A percentile compares a stretch with the other conserved stretches of the same genome.
Conservation (phyloP, 2,797 vertebrate species). For the Leptatherina wallacei region DNA sequence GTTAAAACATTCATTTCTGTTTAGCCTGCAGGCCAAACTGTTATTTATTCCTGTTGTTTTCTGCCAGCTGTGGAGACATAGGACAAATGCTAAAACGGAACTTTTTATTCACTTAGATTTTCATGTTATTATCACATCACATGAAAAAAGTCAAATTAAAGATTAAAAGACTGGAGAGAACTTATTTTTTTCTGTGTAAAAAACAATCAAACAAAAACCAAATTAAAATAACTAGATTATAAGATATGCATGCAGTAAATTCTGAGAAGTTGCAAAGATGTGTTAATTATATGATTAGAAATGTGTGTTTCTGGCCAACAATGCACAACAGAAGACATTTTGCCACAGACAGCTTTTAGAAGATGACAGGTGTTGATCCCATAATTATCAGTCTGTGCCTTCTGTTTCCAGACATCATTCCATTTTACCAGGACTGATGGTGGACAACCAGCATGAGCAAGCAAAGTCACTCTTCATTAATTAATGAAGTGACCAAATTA, state of each 20-base stretch:
- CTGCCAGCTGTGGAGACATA: conserved; percentile 63
- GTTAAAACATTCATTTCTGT: not conserved
- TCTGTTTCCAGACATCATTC: conserved; percentile 11
- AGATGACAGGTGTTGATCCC: conserved; percentile 18
- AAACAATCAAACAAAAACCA: not conserved
- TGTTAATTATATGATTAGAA: not conserved
- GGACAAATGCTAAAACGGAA: conserved; percentile 36
- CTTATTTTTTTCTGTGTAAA: not conserved
- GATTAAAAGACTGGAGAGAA: not conserved
- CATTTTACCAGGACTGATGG: not conserved
- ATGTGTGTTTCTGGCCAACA: not conserved
- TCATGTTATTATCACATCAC: not conserved
- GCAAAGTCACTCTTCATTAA: not conserved
- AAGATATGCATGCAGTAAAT: not conserved
- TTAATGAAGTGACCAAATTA: not conserved
- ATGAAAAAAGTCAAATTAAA: not conserved
- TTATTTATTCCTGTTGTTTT: conserved; percentile 18
- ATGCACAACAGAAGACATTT: not conserved
- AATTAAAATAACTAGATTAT: not conserved
- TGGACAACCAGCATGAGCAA: not conserved
- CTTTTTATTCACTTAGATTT: not conserved
- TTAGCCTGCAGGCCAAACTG: not conserved
- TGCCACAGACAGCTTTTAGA: not conserved
- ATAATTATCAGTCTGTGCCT: conserved; percentile 5
- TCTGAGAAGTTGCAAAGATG: not conserved